phyloP scores from a whole-genome alignment of 2,113 vertebrate genomes.

The Tragelaphus buxtoni region DNA sequence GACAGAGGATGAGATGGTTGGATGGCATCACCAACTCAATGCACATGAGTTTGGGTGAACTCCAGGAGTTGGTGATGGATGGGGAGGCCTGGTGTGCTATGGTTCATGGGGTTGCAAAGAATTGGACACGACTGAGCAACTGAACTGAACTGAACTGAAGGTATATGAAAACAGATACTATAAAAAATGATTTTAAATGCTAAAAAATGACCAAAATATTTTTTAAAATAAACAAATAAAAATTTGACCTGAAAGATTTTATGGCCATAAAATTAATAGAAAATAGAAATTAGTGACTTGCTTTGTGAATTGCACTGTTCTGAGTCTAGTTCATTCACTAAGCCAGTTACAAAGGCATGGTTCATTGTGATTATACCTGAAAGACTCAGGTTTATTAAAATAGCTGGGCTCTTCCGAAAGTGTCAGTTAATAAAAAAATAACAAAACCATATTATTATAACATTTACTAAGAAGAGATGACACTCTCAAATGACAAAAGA shows the following conservation, averaged over 20 bases:
- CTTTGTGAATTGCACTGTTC: background rate
- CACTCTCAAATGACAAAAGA: background rate
- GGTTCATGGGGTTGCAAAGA: background rate
- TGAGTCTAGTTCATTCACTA: background rate
- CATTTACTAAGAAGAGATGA: background rate
- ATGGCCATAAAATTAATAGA: background rate
- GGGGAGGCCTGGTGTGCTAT: background rate
- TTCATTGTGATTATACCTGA: background rate
- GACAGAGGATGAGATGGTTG: background rate
- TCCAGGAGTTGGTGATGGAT: background rate
- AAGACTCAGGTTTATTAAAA: background rate
- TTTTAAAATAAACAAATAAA: background rate
- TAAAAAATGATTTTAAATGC: background rate
- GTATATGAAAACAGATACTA: background rate
- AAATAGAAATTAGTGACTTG: background rate
- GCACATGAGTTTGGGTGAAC: background rate
- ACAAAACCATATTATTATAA: background rate
- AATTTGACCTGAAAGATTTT: background rate
- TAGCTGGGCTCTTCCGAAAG: background rate
- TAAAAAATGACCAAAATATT: background rate
- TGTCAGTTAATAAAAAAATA: background rate
- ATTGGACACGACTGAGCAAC: background rate
- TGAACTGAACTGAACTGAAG: background rate
- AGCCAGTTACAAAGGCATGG: background rate
- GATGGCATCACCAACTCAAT: background rate